Base-by-base conservation (phyloP, 2,113 vertebrate species). In the Vulpes ferrilata region DNA sequence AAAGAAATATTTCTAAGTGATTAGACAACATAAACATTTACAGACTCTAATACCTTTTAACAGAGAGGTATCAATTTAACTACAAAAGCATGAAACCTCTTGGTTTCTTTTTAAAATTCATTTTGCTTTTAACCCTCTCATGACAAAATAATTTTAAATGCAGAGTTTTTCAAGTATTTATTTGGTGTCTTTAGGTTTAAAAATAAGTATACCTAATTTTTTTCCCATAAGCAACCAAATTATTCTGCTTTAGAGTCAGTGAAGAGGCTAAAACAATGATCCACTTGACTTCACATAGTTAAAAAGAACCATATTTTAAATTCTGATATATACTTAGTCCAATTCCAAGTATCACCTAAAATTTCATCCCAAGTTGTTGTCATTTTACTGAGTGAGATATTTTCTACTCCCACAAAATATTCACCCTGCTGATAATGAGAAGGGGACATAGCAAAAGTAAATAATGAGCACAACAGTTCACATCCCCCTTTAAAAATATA, bases 121-220 rank as follows among this genome's bases (percentile, higher is more conserved):
- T 90, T 97, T 95, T 92, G 17, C 55, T 97, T 98, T 97, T 84
- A 93, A 81, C 64, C 4, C 5, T 80, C 79, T 2, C 48, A 48
- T 38, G 10, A 71, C 73, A 95, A 95, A 92, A n/a, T 2, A 80
- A 88, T 53, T 71, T 57, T 59, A 96, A 86, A 38, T 87, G 27
- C 22, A 69, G 15, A 64, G 0, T 27, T 88, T 80, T 96, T 48
- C 53, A 95, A n/a, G 1, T 62, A 80, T 64, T 93, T 81, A 64
- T 78, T 59, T 0, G 11, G 2, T 57, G 3, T 85, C 4, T 2
- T 90, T 27, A 71, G 12, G 38, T 90, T 84, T 84, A n/a, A 78
- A 95, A 92, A 79, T 43, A 51, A 20, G 3, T 17, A 23, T 23
- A 86, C 1, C 2, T 57, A 32, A 22, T 53, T 60, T 38, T 38